phyloP scores from a whole-genome alignment of 1,140 invertebrate species.

The fruit fly (Drosophila melanogaster) region Release_6_plus_ISO1_MT NT_033779.5:15728501-15729000 shows the following conservation, averaged over 20 bases:
- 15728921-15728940: constrained; percentile 10
- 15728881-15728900: constrained; percentile 22
- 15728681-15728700: constrained; percentile 34
- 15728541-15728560: constrained; percentile 36
- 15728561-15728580: constrained; percentile 12
- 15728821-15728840: constrained; percentile 64
- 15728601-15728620: constrained; percentile 34
- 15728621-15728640: constrained; percentile 61
- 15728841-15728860: constrained; percentile 10
- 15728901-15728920: constrained; percentile 9
- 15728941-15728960: background rate
- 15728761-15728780: constrained; percentile 70
- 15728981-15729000: constrained; percentile 14
- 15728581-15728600: constrained; percentile 5
- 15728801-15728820: constrained; percentile 75
- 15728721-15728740: constrained; percentile 62
- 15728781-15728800: constrained; percentile 77
- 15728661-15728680: constrained; percentile 53
- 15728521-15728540: constrained; percentile 52
- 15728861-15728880: constrained; percentile 3
- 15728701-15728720: constrained; percentile 28
- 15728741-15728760: constrained; percentile 57
- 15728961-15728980: constrained; percentile 7
- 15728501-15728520: constrained; percentile 20
- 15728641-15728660: constrained; percentile 61